Evolutionary conservation across 2,888 invertebrate species (phyloP), one percentile per base, ranked within the genome.

Genomic region (Drosophila mercatorum): DNA sequence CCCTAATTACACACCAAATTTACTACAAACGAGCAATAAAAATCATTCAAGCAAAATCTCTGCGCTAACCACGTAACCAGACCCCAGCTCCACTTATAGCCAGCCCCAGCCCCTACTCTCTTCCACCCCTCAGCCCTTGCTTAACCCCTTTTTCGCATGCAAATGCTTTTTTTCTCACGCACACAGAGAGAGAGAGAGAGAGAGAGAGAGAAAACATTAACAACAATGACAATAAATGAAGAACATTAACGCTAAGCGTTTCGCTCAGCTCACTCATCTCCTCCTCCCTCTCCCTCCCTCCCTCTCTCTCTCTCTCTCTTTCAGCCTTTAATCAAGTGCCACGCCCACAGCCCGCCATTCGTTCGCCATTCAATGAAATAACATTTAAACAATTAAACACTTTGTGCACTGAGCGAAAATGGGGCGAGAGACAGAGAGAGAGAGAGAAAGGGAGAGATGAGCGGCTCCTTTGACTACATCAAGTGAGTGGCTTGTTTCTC

Each of bases 11-110:
- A 90, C 90, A 84, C 88, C 80, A 85, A 84, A 84, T 84, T 84
- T 84, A 86, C 90, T 82, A 84, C 90, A 84, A 84, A 84, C 83
- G 83, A 88, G 83, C 86, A 88, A 84, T 84, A 88, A 84, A 88
- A 84, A 90, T 90, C 90, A 84, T 88, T 90, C 69, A 76, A 76
- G 83, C 90, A 90, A 90, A 89, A 84, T 84, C 90, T 84, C 73
- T 73, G 81, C 73, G 63, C 57, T 52, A 68, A 80, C 78, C 81
- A 77, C 67, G 68, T 72, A 46, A 66, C 68, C 86, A 65, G 69
- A 36, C 59, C 28, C 31, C 60, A 51, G 8, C 12, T 36, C 26
- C 31, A 11, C 58, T 51, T 51, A 51, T 34, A 51, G 51, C 51
- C 51, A 34, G 14, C 6, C 0, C 31, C 31, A 34, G 31, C 31